Percentiles rank a stretch among this genome's conserved stretches.
These are phyloP conservation scores for Mycalesis mineus DNA, from an alignment of 2,888 invertebrate genomes.

Conservation along the genomic window DNA sequence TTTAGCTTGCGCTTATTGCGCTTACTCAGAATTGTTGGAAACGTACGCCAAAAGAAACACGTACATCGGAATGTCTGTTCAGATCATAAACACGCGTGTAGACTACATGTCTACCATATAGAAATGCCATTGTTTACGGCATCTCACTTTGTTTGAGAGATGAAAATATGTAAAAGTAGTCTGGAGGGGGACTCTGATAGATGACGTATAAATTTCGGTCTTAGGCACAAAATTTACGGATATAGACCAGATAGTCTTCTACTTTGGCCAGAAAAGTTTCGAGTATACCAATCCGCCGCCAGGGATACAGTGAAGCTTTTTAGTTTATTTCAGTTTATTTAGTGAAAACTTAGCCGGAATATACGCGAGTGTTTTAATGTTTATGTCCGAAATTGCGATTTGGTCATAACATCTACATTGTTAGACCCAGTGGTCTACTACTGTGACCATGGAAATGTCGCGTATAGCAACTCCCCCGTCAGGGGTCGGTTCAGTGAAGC, in stretches of 20 bases:
- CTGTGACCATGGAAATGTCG: background rate
- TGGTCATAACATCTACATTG: background rate
- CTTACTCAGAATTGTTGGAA: too few species aligned
- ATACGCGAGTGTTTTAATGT: conserved; percentile 28
- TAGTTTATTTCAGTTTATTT: conserved; percentile 50
- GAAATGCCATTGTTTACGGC: too few species aligned
- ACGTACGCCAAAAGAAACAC: too few species aligned
- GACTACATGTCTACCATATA: too few species aligned
- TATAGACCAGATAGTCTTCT: background rate
- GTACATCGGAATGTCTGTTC: too few species aligned
- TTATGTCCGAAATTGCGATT: conserved; percentile 20
- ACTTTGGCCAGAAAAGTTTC: background rate
- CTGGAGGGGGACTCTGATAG: too few species aligned
- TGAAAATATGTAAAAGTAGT: too few species aligned
- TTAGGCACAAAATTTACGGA: background rate
- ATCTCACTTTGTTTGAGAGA: too few species aligned
- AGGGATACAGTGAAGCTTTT: background rate
- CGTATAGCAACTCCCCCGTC: background rate
- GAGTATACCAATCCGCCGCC: background rate
- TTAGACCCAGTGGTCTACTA: background rate
- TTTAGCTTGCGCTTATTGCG: too few species aligned
- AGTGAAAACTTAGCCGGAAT: conserved; percentile 43
- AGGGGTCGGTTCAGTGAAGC: background rate
- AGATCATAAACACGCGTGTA: too few species aligned
- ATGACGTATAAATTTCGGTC: too few species aligned